Conservation (phyloP, 2,888 invertebrate genomes). For the Cryptocheilus praepositus region DNA sequence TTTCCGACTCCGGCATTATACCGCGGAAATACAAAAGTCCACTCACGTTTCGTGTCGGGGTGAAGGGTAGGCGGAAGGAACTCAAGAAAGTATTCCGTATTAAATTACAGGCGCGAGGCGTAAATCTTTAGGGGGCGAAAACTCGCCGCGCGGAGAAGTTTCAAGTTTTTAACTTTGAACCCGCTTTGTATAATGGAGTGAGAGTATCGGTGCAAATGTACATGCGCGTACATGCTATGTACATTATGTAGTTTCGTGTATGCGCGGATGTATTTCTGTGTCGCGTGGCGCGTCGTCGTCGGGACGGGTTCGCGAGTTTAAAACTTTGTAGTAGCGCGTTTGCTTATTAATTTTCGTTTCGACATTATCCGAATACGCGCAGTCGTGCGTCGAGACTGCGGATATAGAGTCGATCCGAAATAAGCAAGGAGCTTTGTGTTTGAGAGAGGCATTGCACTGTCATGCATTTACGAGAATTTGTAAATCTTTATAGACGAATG, state of each 20-base stretch:
- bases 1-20: background rate
- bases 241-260: background rate
- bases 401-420: background rate
- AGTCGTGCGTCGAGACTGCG: background rate
- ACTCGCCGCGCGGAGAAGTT: slow-evolving; percentile 24
- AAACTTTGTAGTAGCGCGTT: slow-evolving; percentile 1
- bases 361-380: background rate
- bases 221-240: background rate
- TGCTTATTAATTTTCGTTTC: slow-evolving; percentile 34
- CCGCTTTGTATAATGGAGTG: slow-evolving; percentile 50
- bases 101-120: slow-evolving; percentile 58
- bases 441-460: too few relatives aligned
- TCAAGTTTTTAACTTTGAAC: slow-evolving; percentile 42
- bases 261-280: background rate
- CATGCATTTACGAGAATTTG: too few relatives aligned
- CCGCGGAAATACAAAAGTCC: slow-evolving; percentile 45
- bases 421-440: too few relatives aligned
- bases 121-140: slow-evolving; percentile 51
- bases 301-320: slow-evolving; percentile 34
- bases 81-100: slow-evolving; percentile 53
- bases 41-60: slow-evolving; percentile 49
- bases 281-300: slow-evolving; percentile 22
- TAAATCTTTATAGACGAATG: too few relatives aligned
- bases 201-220: slow-evolving; percentile 34
- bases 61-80: slow-evolving; percentile 40